phyloP scores from a whole-genome alignment of 30 jellyfish, hydroid and myxozoan species.

The Turritopsis dohrnii region DNA sequence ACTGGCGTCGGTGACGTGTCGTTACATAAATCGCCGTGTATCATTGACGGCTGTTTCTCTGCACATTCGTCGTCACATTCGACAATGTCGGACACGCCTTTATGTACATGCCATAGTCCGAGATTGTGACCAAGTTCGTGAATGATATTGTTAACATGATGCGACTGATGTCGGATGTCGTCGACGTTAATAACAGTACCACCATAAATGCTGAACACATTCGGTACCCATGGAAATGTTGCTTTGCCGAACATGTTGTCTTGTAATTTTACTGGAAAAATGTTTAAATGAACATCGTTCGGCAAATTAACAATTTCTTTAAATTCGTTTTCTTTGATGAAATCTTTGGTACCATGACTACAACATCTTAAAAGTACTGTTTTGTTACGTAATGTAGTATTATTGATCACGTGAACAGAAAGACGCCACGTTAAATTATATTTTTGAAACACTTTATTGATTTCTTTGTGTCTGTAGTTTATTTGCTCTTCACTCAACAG shows the following conservation, averaged over 20 bases:
- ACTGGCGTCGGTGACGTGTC: constrained; percentile 84
- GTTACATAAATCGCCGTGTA: constrained; percentile 73
- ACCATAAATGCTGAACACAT: constrained; percentile 50
- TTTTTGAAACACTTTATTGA: constrained; percentile 47
- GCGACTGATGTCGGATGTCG: constrained; percentile 37
- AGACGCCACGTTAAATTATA: constrained; percentile 66
- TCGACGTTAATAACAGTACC: constrained; percentile 55
- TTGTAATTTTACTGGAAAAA: constrained; percentile 28
- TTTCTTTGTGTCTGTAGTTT: constrained; percentile 32
- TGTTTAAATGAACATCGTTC: constrained; percentile 36
- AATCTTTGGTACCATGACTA: constrained; percentile 25
- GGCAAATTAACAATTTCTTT: constrained; percentile 37
- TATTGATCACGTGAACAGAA: constrained; percentile 26
- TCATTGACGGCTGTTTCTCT: constrained; percentile 81
- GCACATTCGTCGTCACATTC: constrained; percentile 62
- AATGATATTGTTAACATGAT: constrained; percentile 42
- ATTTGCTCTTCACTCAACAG: constrained; percentile 35
- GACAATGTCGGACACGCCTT: constrained; percentile 33
- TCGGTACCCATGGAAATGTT: constrained; percentile 72
- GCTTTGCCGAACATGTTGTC: constrained; percentile 43
- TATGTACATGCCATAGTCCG: constrained; percentile 85
- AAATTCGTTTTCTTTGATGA: constrained; percentile 31
- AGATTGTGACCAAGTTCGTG: constrained; percentile 82
- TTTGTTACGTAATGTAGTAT: constrained; percentile 33
- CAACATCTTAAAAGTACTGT: constrained; percentile 33